Conservation (phyloP, 2,888 invertebrate genomes). For the Aethes cnicana region DNA sequence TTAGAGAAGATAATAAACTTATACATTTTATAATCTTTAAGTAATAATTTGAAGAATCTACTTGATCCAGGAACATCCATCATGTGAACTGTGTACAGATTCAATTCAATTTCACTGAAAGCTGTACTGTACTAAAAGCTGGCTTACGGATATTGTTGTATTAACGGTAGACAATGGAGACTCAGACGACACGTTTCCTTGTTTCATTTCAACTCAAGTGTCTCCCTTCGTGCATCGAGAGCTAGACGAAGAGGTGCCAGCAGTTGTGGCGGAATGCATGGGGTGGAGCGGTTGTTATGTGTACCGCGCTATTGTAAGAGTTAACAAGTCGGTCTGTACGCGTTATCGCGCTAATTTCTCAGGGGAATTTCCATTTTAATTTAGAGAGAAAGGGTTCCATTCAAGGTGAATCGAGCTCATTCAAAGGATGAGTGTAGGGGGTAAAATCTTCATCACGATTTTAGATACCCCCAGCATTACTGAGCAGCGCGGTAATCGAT, state of each 20-base stretch:
- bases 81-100: too few relatives aligned
- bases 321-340: constrained; percentile 44
- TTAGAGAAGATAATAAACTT: neutral
- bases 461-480: constrained; percentile 43
- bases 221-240: constrained; percentile 65
- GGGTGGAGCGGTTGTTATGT: constrained; percentile 65
- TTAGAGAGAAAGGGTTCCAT: constrained; percentile 5
- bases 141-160: constrained; percentile 11
- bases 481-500: constrained; percentile 54
- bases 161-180: constrained; percentile 46
- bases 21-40: constrained; percentile 5
- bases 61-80: constrained; percentile 1
- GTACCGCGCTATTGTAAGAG: constrained; percentile 58
- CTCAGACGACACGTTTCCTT: constrained; percentile 64
- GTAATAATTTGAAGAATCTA: too few relatives aligned
- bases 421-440: neutral
- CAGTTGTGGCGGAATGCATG: constrained; percentile 60
- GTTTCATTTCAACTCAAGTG: constrained; percentile 67
- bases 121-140: too few relatives aligned
- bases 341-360: constrained; percentile 52
- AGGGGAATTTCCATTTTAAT: constrained; percentile 37
- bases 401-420: constrained; percentile 3
- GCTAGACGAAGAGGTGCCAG: constrained; percentile 55
- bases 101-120: too few relatives aligned
- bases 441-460: too few relatives aligned